phyloP scores from a whole-genome alignment of 2,888 invertebrate genomes.

The Erynnis tages region DNA sequence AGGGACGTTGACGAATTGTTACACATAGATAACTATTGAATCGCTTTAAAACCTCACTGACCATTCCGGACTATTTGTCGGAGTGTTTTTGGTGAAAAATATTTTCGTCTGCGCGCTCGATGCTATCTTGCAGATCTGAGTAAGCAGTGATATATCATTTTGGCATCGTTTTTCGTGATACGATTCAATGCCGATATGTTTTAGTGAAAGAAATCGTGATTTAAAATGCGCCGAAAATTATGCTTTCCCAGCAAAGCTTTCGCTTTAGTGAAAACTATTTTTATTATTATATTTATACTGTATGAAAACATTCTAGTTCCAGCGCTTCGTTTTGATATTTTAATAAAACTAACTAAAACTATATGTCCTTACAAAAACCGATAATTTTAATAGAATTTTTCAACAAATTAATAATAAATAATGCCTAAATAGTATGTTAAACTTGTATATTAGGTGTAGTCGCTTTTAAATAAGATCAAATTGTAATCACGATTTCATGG shows the following conservation, averaged over 20 bases:
- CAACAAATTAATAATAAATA: too few relatives aligned
- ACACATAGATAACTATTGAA: conserved; percentile 70
- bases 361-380: too few relatives aligned
- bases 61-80: conserved; percentile 27
- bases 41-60: conserved; percentile 64
- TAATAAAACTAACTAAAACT: too few relatives aligned
- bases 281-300: too few relatives aligned
- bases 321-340: too few relatives aligned
- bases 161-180: conserved; percentile 17
- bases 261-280: too few relatives aligned
- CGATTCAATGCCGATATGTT: conserved; percentile 6
- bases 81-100: conserved; percentile 24
- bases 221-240: conserved; percentile 6
- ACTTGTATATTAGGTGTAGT: too few relatives aligned
- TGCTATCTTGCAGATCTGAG: conserved; percentile 20
- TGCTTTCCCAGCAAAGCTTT: too few relatives aligned
- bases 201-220: conserved; percentile 4
- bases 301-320: too few relatives aligned
- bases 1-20: conserved; percentile 76
- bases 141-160: conserved; percentile 25
- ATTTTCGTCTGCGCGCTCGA: conserved; percentile 21
- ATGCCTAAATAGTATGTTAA: too few relatives aligned
- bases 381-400: too few relatives aligned
- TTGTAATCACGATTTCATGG: not conserved
- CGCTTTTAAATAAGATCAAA: too few relatives aligned